Evolutionary conservation across 1,140 invertebrate genomes (phyloP).

Genomic region (Melitaea cinxia): DNA sequence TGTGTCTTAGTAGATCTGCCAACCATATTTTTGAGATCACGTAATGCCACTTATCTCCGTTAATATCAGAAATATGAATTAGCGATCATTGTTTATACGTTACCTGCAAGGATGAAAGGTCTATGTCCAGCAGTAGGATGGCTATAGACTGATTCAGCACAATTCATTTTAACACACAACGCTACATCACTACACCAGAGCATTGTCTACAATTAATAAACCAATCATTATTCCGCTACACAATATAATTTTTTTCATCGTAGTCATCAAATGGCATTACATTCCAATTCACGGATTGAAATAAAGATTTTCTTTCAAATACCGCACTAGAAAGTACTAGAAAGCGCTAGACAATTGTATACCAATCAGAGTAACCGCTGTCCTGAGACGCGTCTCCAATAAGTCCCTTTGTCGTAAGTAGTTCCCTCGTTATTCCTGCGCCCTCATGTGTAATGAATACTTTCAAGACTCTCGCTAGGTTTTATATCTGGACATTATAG

Average conservation of each 20-base stretch:
- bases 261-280: not conserved
- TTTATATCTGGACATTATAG: not conserved
- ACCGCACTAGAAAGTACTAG: not conserved
- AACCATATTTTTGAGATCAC: no score
- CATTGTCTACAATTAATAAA: no score
- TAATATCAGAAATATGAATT: no score
- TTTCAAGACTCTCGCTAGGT: constrained; percentile 10
- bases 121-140: no score
- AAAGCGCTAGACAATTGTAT: constrained; percentile 19
- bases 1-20: no score
- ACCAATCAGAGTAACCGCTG: constrained; percentile 10
- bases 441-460: constrained; percentile 56
- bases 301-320: not conserved
- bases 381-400: constrained; percentile 12
- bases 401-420: constrained; percentile 38
- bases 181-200: no score
- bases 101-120: no score
- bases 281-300: not conserved
- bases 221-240: not conserved
- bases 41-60: no score
- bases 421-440: constrained; percentile 66
- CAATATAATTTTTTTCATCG: not conserved
- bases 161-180: no score
- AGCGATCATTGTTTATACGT: no score
- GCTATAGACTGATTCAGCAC: no score